Percentiles rank a stretch among this genome's conserved stretches.
Evolutionary conservation across 2,797 vertebrate genomes (phyloP).

Genomic region (Cossypha dichroa): DNA sequence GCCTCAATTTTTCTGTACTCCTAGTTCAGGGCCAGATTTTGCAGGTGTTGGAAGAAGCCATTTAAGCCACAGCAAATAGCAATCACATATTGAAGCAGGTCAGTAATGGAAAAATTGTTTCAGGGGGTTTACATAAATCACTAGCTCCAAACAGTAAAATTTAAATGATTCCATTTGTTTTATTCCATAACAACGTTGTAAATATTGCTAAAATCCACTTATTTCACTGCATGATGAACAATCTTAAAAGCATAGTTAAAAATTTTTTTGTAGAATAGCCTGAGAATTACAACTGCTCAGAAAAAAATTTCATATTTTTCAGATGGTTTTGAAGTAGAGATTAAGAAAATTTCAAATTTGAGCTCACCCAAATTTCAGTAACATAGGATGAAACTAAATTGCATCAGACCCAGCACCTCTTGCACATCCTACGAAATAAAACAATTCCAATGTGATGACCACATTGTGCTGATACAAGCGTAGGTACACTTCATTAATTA

Average conservation of each 20-base stretch:
- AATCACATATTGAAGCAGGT: not conserved
- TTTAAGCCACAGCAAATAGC: not conserved
- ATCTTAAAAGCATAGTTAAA: not conserved
- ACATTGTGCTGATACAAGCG: not conserved
- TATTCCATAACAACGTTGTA: not conserved
- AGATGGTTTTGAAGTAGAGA: not conserved
- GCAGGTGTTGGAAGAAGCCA: not conserved
- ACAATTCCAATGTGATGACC: not conserved
- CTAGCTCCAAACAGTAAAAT: not conserved
- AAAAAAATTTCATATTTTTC: not conserved
- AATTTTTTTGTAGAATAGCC: not conserved
- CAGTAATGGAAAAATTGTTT: not conserved
- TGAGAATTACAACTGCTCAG: not conserved
- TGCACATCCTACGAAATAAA: constrained; percentile 6
- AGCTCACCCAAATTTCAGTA: not conserved
- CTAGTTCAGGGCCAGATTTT: not conserved
- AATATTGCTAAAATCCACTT: constrained; percentile 3
- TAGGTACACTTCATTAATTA: not conserved
- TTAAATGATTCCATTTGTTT: not conserved
- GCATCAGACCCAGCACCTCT: not conserved
- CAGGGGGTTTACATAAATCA: not conserved
- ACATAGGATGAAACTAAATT: not conserved
- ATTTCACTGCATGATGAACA: not conserved
- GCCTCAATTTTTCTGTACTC: not conserved
- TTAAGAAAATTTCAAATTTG: not conserved